These are phyloP conservation scores for Zoanthus solanderi DNA, from an alignment of 92 coral and sea anemone genomes.

Conservation along the genomic window DNA sequence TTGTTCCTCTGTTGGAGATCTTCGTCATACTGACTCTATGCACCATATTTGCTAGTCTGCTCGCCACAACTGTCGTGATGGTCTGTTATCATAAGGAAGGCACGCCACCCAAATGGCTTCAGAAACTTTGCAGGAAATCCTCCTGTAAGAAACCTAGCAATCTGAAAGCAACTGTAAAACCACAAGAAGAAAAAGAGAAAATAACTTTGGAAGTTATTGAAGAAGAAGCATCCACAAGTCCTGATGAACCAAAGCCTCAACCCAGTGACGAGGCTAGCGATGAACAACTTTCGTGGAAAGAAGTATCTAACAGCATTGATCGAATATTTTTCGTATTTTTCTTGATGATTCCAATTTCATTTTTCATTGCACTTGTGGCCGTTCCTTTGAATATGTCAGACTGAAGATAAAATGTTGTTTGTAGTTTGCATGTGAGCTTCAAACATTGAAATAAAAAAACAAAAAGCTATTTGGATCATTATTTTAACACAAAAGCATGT, in stretches of 20 bases:
- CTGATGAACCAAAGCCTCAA: not conserved
- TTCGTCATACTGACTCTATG: constrained; percentile 25
- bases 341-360: constrained; percentile 9
- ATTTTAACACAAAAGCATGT: no score
- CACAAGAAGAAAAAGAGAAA: not conserved
- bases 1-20: constrained; percentile 30
- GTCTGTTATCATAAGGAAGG: constrained; percentile 28
- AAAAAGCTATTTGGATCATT: not conserved
- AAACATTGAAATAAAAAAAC: not conserved
- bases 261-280: not conserved
- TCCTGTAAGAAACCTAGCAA: not conserved
- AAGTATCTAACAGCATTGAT: constrained; percentile 31
- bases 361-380: not conserved
- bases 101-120: constrained; percentile 11
- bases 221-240: not conserved
- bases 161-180: not conserved
- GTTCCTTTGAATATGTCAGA: not conserved
- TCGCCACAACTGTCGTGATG: constrained; percentile 31
- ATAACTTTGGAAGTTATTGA: not conserved
- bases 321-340: constrained; percentile 30
- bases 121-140: constrained; percentile 15
- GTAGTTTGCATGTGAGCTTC: not conserved
- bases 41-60: constrained; percentile 14
- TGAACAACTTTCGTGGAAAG: constrained; percentile 11
- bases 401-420: not conserved